Conservation (phyloP, 2,888 invertebrate species). For the Megalurothrips usitatus region DNA sequence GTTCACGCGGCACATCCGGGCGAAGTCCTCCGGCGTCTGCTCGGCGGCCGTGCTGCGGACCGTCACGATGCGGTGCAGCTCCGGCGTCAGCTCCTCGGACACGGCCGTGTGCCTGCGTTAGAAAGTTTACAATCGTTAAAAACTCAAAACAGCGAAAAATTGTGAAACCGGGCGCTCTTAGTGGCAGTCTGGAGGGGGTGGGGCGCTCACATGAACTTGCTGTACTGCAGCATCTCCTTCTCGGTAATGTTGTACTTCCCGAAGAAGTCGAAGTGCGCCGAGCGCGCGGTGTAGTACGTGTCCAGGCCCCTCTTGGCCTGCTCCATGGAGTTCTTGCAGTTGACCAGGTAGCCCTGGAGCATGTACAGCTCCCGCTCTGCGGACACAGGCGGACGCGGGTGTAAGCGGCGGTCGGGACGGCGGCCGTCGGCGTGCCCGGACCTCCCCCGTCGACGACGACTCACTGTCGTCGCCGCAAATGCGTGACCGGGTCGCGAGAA, state of each 20-base stretch:
- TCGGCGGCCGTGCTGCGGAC: neutral
- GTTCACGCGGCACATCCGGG: conserved; percentile 39
- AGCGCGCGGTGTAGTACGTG: conserved; percentile 40
- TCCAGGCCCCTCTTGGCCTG: conserved; percentile 41
- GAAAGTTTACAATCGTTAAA: neutral
- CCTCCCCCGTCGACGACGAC: no score
- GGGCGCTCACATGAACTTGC: neutral
- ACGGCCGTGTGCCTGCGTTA: neutral
- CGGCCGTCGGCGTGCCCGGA: no score
- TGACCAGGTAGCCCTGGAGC: neutral
- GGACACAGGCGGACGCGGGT: no score
- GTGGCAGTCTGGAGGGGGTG: neutral
- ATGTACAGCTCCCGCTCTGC: neutral
- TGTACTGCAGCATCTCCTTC: neutral
- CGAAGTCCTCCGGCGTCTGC: conserved; percentile 41
- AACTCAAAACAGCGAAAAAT: no score
- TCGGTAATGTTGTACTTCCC: conserved; percentile 19
- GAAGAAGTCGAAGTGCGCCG: conserved; percentile 41
- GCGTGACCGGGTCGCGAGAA: no score
- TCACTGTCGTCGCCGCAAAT: no score
- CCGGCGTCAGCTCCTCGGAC: neutral
- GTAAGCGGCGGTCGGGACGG: no score
- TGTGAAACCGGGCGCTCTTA: no score
- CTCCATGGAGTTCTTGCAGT: conserved; percentile 17
- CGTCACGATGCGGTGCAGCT: neutral